Evolutionary conservation across 2,797 vertebrate species (phyloP).

Genomic region (Astyanax mexicanus): DNA sequence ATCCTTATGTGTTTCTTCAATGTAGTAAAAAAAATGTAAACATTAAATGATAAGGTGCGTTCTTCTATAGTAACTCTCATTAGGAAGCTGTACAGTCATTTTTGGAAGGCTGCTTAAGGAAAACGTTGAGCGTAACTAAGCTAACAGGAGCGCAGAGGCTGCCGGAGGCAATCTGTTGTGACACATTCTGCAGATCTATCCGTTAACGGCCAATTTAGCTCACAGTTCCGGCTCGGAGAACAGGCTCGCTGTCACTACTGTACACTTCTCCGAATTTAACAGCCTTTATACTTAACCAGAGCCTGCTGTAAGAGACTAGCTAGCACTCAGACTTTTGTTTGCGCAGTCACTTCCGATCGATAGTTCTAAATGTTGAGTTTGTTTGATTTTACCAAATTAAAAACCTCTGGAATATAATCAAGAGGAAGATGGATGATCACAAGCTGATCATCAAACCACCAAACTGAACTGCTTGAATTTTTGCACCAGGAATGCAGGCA

Average conservation of each 20-base stretch:
- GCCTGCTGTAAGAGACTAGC: neutral
- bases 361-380: neutral
- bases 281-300: neutral
- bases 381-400: too few species aligned
- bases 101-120: neutral
- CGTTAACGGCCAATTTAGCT: conserved; percentile 21
- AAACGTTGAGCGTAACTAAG: neutral
- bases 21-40: too few species aligned
- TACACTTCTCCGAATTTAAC: neutral
- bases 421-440: too few species aligned
- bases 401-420: too few species aligned
- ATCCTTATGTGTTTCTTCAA: too few species aligned
- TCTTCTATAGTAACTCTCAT: too few species aligned
- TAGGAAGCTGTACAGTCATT: too few species aligned
- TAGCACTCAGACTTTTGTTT: neutral
- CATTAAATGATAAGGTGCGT: too few species aligned
- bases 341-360: neutral
- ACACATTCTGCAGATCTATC: neutral
- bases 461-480: too few species aligned
- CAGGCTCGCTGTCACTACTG: neutral
- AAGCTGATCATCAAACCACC: too few species aligned
- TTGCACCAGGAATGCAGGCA: too few species aligned
- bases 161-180: neutral
- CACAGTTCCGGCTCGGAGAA: conserved; percentile 33
- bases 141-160: neutral